Percentiles rank a stretch among this genome's conserved stretches.
These are phyloP conservation scores for Callimorpha dominula DNA, from an alignment of 2,888 invertebrate genomes.

Conservation along the genomic window DNA sequence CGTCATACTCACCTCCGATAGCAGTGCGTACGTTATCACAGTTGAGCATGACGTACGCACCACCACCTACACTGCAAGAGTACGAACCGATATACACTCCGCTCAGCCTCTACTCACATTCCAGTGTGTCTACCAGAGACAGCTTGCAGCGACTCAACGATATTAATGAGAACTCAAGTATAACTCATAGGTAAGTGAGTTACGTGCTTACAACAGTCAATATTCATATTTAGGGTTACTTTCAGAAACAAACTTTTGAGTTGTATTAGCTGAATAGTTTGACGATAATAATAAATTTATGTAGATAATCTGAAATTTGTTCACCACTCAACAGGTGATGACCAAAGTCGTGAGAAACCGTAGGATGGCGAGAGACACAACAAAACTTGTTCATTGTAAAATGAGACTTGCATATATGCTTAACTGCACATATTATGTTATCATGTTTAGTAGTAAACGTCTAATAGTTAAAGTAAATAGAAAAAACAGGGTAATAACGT, in stretches of 20 bases:
- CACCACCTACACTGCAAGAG: conserved; percentile 86
- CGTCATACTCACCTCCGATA: conserved; percentile 84
- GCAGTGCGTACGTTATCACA: conserved; percentile 86
- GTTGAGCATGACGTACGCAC: conserved; percentile 87
- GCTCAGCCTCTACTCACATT: conserved; percentile 80
- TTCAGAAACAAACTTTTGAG: neutral
- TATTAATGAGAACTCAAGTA: conserved; percentile 74
- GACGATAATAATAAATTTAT: no score
- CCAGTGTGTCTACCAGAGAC: conserved; percentile 81
- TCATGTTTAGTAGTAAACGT: no score
- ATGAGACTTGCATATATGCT: no score
- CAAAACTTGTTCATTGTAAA: no score
- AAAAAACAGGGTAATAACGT: no score
- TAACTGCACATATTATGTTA: no score
- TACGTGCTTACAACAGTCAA: neutral
- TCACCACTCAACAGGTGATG: no score
- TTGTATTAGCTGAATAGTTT: no score
- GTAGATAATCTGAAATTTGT: no score
- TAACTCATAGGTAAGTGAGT: conserved; percentile 78
- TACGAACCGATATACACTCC: conserved; percentile 84
- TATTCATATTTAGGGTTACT: neutral
- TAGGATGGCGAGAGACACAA: no score
- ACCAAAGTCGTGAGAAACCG: no score
- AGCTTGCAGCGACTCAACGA: conserved; percentile 82
- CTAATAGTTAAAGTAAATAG: no score